Conservation (phyloP, 2,113 vertebrate genomes). For the Scomber japonicus region DNA sequence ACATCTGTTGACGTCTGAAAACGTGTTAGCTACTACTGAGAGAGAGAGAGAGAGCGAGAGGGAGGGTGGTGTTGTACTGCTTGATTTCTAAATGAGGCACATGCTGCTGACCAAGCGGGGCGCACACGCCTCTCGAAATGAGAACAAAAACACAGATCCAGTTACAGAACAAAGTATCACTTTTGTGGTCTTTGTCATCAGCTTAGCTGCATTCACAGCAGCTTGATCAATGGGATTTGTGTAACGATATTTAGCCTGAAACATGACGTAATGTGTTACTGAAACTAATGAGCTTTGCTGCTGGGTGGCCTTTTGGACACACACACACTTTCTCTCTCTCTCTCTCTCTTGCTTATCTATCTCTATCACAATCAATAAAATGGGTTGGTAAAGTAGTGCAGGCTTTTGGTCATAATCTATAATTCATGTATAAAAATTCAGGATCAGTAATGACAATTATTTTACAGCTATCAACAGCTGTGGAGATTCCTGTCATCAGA, state of each 20-base stretch:
- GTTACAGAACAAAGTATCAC: conserved; percentile 73
- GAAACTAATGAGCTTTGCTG: conserved; percentile 67
- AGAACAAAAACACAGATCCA: conserved; percentile 78
- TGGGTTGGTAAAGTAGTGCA: not conserved
- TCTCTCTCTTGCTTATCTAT: conserved; percentile 19
- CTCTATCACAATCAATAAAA: conserved; percentile 20
- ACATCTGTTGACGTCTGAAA: conserved; percentile 82
- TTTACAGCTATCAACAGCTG: conserved; percentile 31
- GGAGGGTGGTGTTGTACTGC: conserved; percentile 63
- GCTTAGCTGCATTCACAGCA: conserved; percentile 47
- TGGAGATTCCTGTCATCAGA: conserved; percentile 46
- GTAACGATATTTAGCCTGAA: conserved; percentile 70
- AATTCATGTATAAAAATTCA: not conserved
- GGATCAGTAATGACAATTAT: conserved; percentile 23
- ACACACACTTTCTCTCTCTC: not conserved
- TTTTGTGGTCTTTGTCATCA: conserved; percentile 79
- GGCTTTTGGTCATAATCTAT: not conserved
- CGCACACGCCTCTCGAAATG: conserved; percentile 71
- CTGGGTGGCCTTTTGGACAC: conserved; percentile 70
- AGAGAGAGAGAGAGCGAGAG: conserved; percentile 26
- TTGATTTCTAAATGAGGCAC: conserved; percentile 81
- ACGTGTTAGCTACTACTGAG: conserved; percentile 74
- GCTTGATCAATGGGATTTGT: conserved; percentile 73
- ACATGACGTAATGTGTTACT: conserved; percentile 73
- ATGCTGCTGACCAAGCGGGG: conserved; percentile 64